Conservation (phyloP, 2,797 vertebrate species). For the Epinephelus malabaricus region DNA sequence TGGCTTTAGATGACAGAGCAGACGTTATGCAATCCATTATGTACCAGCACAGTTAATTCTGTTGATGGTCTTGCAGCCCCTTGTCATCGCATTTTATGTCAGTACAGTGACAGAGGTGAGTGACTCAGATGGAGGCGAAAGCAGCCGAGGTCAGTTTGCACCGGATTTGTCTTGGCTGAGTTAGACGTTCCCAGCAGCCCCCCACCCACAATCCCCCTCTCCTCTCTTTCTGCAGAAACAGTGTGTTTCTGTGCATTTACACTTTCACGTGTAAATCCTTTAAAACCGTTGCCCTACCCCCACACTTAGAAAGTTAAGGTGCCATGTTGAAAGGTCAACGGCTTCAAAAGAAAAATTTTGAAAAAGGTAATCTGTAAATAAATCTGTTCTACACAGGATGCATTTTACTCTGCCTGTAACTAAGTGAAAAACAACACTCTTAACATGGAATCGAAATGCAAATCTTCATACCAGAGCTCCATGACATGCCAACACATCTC, state of each 20-base stretch:
- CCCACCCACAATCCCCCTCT: not conserved
- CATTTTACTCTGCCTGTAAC: not conserved
- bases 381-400: not conserved
- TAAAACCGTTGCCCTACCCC: not conserved
- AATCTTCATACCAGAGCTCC: not conserved
- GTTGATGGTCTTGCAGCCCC: conserved; percentile 3
- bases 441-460: not conserved
- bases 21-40: conserved; percentile 36
- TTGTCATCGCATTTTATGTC: conserved; percentile 13
- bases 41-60: conserved; percentile 27
- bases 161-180: conserved; percentile 62
- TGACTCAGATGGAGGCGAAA: conserved; percentile 38
- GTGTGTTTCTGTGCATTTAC: not conserved
- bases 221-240: not conserved
- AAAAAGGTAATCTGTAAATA: not conserved
- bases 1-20: not conserved
- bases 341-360: not conserved
- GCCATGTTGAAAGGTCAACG: not conserved
- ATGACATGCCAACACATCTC: conserved; percentile 32
- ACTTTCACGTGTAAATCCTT: not conserved
- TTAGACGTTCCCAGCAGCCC: conserved; percentile 2
- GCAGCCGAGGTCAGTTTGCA: conserved; percentile 69
- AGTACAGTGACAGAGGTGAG: conserved; percentile 41
- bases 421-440: not conserved
- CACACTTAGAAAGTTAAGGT: not conserved